Conservation (phyloP, 2,797 vertebrate species). For the Poliocrania exsul region DNA sequence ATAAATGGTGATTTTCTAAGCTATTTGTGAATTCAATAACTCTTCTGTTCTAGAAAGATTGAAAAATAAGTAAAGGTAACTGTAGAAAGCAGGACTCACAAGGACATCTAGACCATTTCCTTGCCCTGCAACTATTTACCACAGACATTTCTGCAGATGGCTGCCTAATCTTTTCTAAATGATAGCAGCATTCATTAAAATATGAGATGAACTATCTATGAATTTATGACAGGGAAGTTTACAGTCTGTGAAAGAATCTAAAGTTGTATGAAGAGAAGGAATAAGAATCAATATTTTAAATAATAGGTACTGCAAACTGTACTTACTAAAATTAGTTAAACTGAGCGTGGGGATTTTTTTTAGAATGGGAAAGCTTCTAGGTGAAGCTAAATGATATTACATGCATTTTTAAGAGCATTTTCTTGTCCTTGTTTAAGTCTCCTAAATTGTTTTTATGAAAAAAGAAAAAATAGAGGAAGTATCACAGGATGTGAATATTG, state of each 20-base stretch:
- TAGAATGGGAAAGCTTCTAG: not conserved
- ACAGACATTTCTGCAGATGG: slow-evolving; percentile 4
- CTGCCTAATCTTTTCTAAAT: slow-evolving; percentile 34
- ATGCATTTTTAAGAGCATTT: not conserved
- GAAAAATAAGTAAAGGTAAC: not conserved
- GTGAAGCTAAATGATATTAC: not conserved
- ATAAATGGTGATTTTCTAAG: not conserved
- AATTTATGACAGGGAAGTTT: not conserved
- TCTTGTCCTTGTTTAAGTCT: not conserved
- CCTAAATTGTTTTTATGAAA: not conserved
- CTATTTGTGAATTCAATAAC: not conserved
- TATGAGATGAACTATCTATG: slow-evolving; percentile 5
- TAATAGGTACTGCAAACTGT: not conserved
- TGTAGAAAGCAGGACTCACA: not conserved
- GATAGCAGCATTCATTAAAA: slow-evolving; percentile 6
- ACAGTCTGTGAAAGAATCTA: not conserved
- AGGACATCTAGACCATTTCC: slow-evolving; percentile 6
- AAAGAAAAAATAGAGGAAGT: not conserved
- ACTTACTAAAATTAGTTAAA: not conserved
- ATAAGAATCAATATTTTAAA: slow-evolving; percentile 1
- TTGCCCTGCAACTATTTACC: not conserved
- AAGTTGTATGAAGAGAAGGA: not conserved
- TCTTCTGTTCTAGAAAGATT: not conserved
- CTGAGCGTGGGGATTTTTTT: not conserved
- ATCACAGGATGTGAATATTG: not conserved